A percentile compares a stretch with the other conserved stretches of the same genome.
phyloP scores from a whole-genome alignment of 2,797 vertebrate species.

The Sternotherus odoratus region DNA sequence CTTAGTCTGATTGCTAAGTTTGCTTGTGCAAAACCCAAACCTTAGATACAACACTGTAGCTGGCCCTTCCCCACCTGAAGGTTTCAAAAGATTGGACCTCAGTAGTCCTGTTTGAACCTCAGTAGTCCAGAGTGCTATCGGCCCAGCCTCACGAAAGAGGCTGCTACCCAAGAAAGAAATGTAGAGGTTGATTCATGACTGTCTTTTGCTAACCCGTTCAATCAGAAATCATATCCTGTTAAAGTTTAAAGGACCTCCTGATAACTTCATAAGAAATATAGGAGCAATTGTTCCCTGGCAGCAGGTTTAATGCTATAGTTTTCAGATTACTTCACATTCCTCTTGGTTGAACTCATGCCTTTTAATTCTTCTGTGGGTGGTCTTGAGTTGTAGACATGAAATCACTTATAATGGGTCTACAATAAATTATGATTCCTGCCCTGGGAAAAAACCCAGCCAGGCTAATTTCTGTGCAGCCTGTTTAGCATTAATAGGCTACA shows the following conservation, averaged over 20 bases:
- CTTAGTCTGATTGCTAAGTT: not conserved
- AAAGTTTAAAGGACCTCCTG: conserved; percentile 57
- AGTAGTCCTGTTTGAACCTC: not conserved
- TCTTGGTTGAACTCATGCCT: not conserved
- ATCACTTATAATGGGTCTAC: conserved; percentile 19
- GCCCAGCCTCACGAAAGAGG: conserved; percentile 40
- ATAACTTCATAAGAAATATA: conserved; percentile 52
- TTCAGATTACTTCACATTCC: not conserved
- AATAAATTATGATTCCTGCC: not conserved
- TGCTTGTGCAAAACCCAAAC: not conserved
- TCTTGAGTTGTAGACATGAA: not conserved
- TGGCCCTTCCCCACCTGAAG: conserved; percentile 52
- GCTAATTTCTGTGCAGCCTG: conserved; percentile 44
- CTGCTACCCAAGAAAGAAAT: conserved; percentile 46
- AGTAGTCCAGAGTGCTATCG: conserved; percentile 63
- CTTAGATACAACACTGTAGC: conserved; percentile 18
- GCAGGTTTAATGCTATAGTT: conserved; percentile 17
- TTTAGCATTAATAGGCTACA: conserved; percentile 38
- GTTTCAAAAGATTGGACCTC: conserved; percentile 57
- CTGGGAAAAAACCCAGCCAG: not conserved
- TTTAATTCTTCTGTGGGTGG: not conserved
- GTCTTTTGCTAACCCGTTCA: conserved; percentile 46
- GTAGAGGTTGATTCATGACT: conserved; percentile 56
- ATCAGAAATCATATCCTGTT: conserved; percentile 53
- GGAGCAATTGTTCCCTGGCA: conserved; percentile 29